A percentile compares a stretch with the other conserved stretches of the same genome.
phyloP scores from a whole-genome alignment of 2,113 vertebrate genomes.

The Thermophis baileyi region DNA sequence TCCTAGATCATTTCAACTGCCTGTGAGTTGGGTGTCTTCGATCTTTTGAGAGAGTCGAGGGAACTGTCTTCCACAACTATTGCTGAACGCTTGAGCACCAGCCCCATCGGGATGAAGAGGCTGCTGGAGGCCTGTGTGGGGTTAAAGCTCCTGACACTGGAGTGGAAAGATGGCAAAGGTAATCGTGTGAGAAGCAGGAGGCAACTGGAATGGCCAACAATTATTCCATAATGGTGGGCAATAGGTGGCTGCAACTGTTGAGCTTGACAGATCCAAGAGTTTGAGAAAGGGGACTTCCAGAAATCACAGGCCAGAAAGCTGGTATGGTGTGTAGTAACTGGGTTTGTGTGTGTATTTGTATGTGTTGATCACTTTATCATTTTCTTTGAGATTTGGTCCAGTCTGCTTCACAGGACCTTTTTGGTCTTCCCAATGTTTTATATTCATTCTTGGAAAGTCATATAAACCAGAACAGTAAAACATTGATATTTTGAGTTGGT shows the following conservation, averaged over 20 bases:
- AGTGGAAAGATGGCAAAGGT: slow-evolving; percentile 58
- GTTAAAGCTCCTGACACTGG: slow-evolving; percentile 73
- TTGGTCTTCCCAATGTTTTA: no score
- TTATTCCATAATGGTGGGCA: no score
- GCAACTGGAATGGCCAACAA: neutral
- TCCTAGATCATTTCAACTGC: slow-evolving; percentile 75
- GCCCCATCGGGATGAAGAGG: slow-evolving; percentile 68
- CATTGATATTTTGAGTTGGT: no score
- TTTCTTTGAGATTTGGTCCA: no score
- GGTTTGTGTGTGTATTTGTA: no score
- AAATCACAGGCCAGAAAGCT: neutral
- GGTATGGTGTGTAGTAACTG: neutral
- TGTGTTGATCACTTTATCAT: no score
- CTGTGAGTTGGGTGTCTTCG: slow-evolving; percentile 87
- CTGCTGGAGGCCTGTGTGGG: slow-evolving; percentile 81
- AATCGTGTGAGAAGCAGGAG: neutral
- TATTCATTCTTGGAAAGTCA: no score
- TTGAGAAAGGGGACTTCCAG: neutral
- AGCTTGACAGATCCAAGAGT: neutral
- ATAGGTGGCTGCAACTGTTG: neutral
- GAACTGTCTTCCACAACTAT: slow-evolving; percentile 67
- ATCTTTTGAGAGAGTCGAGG: slow-evolving; percentile 70
- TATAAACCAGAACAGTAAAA: no score
- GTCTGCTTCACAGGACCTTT: no score
- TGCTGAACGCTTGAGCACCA: slow-evolving; percentile 66